Conservation (phyloP, 1,140 invertebrate genomes). For the Heliconius hewitsoni region DNA sequence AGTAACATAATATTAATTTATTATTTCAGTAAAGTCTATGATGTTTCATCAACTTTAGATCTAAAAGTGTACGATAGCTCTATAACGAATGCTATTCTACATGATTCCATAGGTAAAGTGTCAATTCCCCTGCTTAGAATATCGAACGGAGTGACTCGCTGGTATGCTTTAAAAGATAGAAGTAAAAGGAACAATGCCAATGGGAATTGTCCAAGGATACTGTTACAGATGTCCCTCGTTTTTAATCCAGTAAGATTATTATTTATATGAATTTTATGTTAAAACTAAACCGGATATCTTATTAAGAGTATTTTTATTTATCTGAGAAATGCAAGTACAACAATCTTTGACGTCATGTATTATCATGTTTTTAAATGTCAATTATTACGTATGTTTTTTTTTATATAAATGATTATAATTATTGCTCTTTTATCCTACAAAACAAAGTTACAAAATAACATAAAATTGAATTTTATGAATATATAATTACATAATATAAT, state of each 20-base stretch:
- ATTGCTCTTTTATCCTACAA: too few relatives aligned
- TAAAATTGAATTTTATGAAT: too few relatives aligned
- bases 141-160: conserved; percentile 51
- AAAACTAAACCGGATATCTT: too few relatives aligned
- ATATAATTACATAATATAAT: too few relatives aligned
- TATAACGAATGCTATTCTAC: conserved; percentile 75
- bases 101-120: conserved; percentile 86
- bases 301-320: too few relatives aligned
- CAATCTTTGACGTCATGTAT: too few relatives aligned
- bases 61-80: conserved; percentile 87
- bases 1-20: conserved; percentile 16
- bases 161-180: conserved; percentile 66
- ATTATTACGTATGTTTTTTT: too few relatives aligned
- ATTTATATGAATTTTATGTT: background rate
- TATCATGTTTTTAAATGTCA: too few relatives aligned
- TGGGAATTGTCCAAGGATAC: conserved; percentile 78
- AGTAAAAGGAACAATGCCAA: conserved; percentile 56
- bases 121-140: conserved; percentile 67
- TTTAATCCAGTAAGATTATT: conserved; percentile 66
- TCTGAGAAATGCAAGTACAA: too few relatives aligned
- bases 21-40: conserved; percentile 91
- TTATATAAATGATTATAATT: too few relatives aligned
- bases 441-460: too few relatives aligned
- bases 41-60: conserved; percentile 97
- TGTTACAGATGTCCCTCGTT: conserved; percentile 63